Evolutionary conservation across 2,888 invertebrate species (phyloP), one percentile per base, ranked within the genome.

Genomic region (Eucera pruinosa): DNA sequence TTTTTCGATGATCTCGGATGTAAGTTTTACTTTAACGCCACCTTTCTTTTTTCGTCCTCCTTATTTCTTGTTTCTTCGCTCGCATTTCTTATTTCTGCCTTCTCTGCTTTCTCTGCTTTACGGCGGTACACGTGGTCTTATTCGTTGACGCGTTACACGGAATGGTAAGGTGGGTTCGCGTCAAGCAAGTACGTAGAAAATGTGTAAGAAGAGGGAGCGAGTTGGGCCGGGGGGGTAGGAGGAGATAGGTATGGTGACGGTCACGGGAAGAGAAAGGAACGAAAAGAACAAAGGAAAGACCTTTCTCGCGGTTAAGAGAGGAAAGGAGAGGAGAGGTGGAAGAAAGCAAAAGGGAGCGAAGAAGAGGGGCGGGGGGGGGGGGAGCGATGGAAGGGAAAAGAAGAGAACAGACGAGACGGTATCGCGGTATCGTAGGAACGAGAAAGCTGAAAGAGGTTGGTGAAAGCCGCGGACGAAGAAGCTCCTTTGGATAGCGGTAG

Each of bases 1-100:
- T 92, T 92, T 70, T 91, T 92, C 84, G 92, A 91, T 73, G 90
- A 91, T 71, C 89, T 92, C 55, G 92, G 90, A 79, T 57, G 92
- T 92, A 84, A 92, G 92, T 90, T 52, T 64, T 11, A 45, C 48
- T 13, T 0, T 9, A 27, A 45, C 27, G 7, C 27, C 3, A 60
- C 3, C 18, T 13, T 48, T 6, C 2, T 7, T 0, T 2, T 30
- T 18, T 5, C 0, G 6, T 27, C 30, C 7, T n/a, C n/a, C n/a
- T n/a, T n/a, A n/a, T n/a, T n/a, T n/a, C n/a, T n/a, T n/a, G n/a
- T n/a, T n/a, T n/a, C n/a, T n/a, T n/a, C n/a, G n/a, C n/a, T n/a
- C n/a, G n/a, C n/a, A n/a, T n/a, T n/a, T n/a, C n/a, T n/a, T n/a
- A n/a, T n/a, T n/a, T 52, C 2, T 45, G 0, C 20, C 2, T 1